Evolutionary conservation across 2,113 vertebrate species (phyloP).

Genomic region (Neoarius graeffei): DNA sequence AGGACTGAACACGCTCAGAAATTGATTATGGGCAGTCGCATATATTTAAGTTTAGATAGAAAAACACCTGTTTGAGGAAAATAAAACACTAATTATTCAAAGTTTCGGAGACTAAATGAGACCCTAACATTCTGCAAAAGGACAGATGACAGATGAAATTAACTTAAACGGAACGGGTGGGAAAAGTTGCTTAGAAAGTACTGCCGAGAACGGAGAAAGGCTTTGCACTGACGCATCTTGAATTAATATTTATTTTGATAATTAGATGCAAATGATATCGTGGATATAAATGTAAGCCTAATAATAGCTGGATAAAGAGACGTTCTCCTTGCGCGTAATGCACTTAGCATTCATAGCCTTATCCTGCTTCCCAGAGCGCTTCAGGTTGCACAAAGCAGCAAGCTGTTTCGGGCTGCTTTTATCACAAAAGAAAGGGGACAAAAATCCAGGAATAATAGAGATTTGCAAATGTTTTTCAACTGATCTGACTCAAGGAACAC

Average conservation of each 20-base stretch:
- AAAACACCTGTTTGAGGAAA: neutral
- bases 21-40: neutral
- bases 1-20: neutral
- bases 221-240: neutral
- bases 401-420: conserved; percentile 77
- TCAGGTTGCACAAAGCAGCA: conserved; percentile 74
- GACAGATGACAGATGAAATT: neutral
- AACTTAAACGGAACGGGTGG: neutral
- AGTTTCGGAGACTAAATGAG: neutral
- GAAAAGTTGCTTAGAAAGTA: conserved; percentile 21
- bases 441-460: conserved; percentile 81
- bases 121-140: too few species aligned
- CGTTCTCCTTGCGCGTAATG: conserved; percentile 73
- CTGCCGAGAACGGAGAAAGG: neutral
- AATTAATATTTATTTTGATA: conserved; percentile 40
- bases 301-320: conserved; percentile 51
- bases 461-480: conserved; percentile 84
- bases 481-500: conserved; percentile 79
- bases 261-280: conserved; percentile 46
- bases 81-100: neutral
- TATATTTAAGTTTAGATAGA: neutral
- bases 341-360: conserved; percentile 73
- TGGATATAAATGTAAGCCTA: conserved; percentile 49
- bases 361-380: conserved; percentile 71
- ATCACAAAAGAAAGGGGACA: conserved; percentile 72